Evolutionary conservation across 1,140 invertebrate species (phyloP).

Genomic region (Dendroctonus ponderosae): DNA sequence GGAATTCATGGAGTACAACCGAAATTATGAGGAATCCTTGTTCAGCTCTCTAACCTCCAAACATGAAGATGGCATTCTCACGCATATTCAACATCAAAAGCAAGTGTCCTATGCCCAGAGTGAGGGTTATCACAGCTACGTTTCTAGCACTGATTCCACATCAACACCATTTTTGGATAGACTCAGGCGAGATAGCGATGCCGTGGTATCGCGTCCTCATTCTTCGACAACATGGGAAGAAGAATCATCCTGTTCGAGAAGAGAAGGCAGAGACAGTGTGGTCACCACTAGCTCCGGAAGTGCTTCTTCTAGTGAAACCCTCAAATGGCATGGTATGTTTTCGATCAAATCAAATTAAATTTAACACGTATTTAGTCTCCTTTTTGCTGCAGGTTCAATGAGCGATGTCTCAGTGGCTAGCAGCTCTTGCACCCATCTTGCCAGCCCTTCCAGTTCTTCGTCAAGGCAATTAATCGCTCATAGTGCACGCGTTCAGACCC

Average conservation of each 20-base stretch:
- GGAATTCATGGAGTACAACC: slow-evolving; percentile 51
- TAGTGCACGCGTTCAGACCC: slow-evolving; percentile 75
- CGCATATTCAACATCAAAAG: slow-evolving; percentile 70
- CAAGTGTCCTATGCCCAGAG: slow-evolving; percentile 77
- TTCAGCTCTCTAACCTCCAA: slow-evolving; percentile 42
- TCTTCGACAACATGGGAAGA: slow-evolving; percentile 55
- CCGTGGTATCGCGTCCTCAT: slow-evolving; percentile 58
- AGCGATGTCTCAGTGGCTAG: slow-evolving; percentile 72
- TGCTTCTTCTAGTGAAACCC: slow-evolving; percentile 75
- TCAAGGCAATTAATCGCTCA: slow-evolving; percentile 71
- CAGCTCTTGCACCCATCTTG: slow-evolving; percentile 46
- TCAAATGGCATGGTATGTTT: slow-evolving; percentile 71
- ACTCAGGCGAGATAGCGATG: slow-evolving; percentile 61
- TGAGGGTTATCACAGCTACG: slow-evolving; percentile 80
- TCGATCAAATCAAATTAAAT: not conserved
- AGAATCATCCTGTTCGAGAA: slow-evolving; percentile 43
- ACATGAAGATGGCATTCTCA: slow-evolving; percentile 47
- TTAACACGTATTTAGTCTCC: not conserved
- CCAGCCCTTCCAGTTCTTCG: slow-evolving; percentile 32
- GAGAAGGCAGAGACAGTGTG: slow-evolving; percentile 65
- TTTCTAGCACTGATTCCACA: slow-evolving; percentile 75
- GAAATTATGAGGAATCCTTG: slow-evolving; percentile 53
- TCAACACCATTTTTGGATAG: slow-evolving; percentile 77
- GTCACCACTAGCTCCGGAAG: slow-evolving; percentile 66
- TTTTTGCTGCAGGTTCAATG: slow-evolving; percentile 54